Percentiles rank a stretch among this genome's conserved stretches.
Evolutionary conservation across 2,888 invertebrate genomes (phyloP).

Genomic region (Diaprepes abbreviatus): DNA sequence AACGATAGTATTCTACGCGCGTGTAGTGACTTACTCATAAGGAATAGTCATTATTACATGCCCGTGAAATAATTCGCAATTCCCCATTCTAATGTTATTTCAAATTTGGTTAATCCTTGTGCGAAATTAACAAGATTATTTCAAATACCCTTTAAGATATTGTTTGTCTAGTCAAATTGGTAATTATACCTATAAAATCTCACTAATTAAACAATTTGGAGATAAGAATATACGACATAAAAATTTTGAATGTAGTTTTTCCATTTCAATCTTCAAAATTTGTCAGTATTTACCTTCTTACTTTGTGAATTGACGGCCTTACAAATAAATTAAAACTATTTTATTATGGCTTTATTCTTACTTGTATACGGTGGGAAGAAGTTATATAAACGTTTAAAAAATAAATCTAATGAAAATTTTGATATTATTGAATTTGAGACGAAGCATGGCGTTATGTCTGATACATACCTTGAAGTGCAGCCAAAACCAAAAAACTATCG

Average conservation of each 20-base stretch:
- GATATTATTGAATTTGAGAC: constrained; percentile 1
- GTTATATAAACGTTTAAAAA: neutral
- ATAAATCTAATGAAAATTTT: neutral
- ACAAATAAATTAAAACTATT: no score
- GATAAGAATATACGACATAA: neutral
- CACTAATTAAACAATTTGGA: neutral
- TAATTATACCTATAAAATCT: neutral
- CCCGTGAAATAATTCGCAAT: no score
- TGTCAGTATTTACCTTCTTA: neutral
- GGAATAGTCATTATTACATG: no score
- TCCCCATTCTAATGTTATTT: no score
- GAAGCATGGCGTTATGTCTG: neutral
- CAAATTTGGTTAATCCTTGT: no score
- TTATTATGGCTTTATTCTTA: neutral
- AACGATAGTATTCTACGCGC: no score
- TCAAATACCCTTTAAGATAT: neutral
- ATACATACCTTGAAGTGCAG: neutral
- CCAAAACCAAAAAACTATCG: neutral
- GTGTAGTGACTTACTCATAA: no score
- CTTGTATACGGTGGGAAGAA: neutral
- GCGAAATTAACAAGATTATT: neutral
- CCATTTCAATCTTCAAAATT: neutral
- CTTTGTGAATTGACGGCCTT: no score
- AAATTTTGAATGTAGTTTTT: neutral
- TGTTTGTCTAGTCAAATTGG: neutral